Evolutionary conservation across 2,888 invertebrate species (phyloP).

Genomic region (Exephanes ischioxanthus): DNA sequence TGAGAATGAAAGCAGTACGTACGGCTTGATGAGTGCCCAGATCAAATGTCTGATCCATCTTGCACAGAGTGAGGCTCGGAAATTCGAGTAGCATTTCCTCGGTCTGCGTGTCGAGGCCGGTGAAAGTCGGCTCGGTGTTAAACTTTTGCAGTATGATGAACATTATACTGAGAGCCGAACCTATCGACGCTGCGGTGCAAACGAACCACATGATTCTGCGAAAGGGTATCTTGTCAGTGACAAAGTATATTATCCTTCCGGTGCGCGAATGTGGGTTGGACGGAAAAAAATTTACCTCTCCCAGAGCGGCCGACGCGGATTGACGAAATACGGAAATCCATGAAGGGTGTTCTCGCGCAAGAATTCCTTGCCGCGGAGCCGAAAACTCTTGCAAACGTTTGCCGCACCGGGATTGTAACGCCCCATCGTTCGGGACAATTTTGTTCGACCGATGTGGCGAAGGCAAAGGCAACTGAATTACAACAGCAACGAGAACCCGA

Average conservation of each 20-base stretch:
- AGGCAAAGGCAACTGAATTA: neutral
- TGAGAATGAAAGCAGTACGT: constrained; percentile 2
- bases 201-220: constrained; percentile 93
- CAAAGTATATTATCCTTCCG: neutral
- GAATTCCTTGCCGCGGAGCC: constrained; percentile 74
- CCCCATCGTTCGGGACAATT: neutral
- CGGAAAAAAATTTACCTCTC: constrained; percentile 88
- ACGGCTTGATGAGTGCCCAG: constrained; percentile 62
- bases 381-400: constrained; percentile 71
- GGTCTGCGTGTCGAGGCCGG: constrained; percentile 87
- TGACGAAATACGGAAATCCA: constrained; percentile 92
- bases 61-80: constrained; percentile 73
- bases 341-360: constrained; percentile 86
- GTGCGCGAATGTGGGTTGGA: neutral
- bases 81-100: constrained; percentile 63
- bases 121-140: constrained; percentile 93
- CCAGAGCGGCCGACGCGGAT: constrained; percentile 90
- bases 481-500: neutral
- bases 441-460: neutral
- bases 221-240: neutral
- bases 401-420: constrained; percentile 69
- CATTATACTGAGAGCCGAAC: constrained; percentile 91
- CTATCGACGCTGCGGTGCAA: constrained; percentile 89
- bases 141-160: constrained; percentile 93
- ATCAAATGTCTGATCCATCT: constrained; percentile 61